Conservation (phyloP, 2,797 vertebrate genomes). For the Parotocinclus haroldoi region DNA sequence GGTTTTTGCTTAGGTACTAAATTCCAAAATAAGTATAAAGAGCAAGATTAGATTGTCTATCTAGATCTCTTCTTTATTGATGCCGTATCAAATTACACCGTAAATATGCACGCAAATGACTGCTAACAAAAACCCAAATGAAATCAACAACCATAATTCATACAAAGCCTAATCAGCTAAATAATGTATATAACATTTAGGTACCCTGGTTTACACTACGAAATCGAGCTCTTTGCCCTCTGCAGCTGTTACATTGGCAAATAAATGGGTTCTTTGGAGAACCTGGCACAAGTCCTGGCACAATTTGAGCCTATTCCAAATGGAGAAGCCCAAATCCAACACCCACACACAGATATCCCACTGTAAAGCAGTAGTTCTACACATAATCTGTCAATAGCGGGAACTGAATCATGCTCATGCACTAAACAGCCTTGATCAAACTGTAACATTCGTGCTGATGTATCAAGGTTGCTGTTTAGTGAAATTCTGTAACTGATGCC, state of each 20-base stretch:
- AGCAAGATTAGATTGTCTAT: too few relatives aligned
- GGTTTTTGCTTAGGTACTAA: too few relatives aligned
- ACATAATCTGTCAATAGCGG: constrained; percentile 4
- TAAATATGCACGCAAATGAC: constrained; percentile 28
- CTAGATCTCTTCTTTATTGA: too few relatives aligned
- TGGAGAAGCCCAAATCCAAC: constrained; percentile 32
- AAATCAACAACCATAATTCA: constrained; percentile 15
- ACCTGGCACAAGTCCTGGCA: constrained; percentile 17
- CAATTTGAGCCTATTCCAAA: constrained; percentile 28
- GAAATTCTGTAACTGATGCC: constrained; percentile 4
- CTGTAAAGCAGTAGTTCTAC: constrained; percentile 25
- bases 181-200: constrained; percentile 16
- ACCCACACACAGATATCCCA: constrained; percentile 35
- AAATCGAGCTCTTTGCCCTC: constrained; percentile 21
- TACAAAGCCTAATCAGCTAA: constrained; percentile 8
- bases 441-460: constrained; percentile 5
- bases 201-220: constrained; percentile 14
- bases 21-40: too few relatives aligned
- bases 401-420: constrained; percentile 17
- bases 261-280: constrained; percentile 17
- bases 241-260: constrained; percentile 25
- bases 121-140: constrained; percentile 24
- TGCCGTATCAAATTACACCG: too few relatives aligned
- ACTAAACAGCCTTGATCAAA: constrained; percentile 24
- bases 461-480: constrained; percentile 13